Evolutionary conservation across 2,888 invertebrate genomes (phyloP).

Genomic region (Teleiodes luculella): DNA sequence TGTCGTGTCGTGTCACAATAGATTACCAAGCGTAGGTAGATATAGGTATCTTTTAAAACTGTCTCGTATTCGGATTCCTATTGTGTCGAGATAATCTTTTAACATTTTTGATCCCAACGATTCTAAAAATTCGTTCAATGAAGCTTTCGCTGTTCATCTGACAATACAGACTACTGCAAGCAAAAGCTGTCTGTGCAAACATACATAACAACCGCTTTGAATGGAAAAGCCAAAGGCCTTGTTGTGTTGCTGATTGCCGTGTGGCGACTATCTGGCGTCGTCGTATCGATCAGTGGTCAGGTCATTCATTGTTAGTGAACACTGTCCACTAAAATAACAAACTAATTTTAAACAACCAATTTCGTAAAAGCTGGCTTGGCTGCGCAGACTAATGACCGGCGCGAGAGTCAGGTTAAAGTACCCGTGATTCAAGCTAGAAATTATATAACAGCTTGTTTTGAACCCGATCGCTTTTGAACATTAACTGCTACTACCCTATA

Average conservation of each 20-base stretch:
- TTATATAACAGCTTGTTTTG: slow-evolving; percentile 6
- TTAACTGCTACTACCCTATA: not conserved
- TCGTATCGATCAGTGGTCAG: slow-evolving; percentile 56
- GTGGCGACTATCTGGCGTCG: slow-evolving; percentile 53
- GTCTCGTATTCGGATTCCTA: not conserved
- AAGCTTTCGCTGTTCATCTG: not conserved
- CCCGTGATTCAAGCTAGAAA: not conserved
- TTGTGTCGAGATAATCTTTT: slow-evolving; percentile 9
- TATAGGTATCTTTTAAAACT: slow-evolving; percentile 8
- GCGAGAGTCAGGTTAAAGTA: slow-evolving; percentile 4
- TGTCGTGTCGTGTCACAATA: slow-evolving; percentile 9
- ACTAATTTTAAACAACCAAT: slow-evolving; percentile 23
- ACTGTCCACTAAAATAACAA: slow-evolving; percentile 41
- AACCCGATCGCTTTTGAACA: slow-evolving; percentile 5
- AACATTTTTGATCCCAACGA: not conserved
- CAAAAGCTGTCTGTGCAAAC: not conserved
- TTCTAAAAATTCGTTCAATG: not conserved
- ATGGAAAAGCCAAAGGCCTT: slow-evolving; percentile 38
- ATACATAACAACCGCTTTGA: slow-evolving; percentile 39
- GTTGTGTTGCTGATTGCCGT: slow-evolving; percentile 36
- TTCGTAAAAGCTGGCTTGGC: slow-evolving; percentile 9
- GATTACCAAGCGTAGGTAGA: not conserved
- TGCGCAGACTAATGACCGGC: slow-evolving; percentile 8
- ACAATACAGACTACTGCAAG: no score
- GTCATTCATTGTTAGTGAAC: slow-evolving; percentile 43